A percentile compares a stretch with the other conserved stretches of the same genome.
phyloP scores from a whole-genome alignment of 1,140 invertebrate species.

The Teleopsis dalmanni region DNA sequence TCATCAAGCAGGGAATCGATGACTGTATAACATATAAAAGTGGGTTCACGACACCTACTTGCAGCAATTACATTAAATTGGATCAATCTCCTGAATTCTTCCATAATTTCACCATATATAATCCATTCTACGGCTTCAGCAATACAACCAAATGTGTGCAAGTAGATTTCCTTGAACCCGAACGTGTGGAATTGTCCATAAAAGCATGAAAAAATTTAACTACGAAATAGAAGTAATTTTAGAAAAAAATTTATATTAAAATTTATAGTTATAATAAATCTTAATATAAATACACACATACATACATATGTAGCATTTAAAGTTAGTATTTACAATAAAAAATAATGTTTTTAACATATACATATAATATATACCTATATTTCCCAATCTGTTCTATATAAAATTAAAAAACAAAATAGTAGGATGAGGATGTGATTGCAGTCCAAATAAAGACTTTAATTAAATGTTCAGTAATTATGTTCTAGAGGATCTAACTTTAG shows the following conservation, averaged over 20 bases:
- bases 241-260: neutral
- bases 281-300: neutral
- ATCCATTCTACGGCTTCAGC: conserved; percentile 6
- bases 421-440: too few species aligned
- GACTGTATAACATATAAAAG: neutral
- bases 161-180: conserved; percentile 1
- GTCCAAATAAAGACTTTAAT: too few species aligned
- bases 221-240: too few species aligned
- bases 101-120: neutral
- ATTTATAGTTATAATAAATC: neutral
- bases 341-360: too few species aligned
- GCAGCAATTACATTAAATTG: neutral
- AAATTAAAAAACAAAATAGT: too few species aligned
- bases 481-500: too few species aligned
- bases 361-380: too few species aligned
- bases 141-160: neutral
- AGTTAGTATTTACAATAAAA: neutral
- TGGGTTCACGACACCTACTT: neutral
- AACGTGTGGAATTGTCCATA: neutral
- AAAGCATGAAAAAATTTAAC: neutral
- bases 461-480: too few species aligned
- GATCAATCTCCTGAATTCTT: neutral
- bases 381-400: too few species aligned
- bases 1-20: neutral
- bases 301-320: neutral